Base-by-base conservation (phyloP, 2,797 vertebrate genomes). In the Kryptopterus vitreolus region DNA sequence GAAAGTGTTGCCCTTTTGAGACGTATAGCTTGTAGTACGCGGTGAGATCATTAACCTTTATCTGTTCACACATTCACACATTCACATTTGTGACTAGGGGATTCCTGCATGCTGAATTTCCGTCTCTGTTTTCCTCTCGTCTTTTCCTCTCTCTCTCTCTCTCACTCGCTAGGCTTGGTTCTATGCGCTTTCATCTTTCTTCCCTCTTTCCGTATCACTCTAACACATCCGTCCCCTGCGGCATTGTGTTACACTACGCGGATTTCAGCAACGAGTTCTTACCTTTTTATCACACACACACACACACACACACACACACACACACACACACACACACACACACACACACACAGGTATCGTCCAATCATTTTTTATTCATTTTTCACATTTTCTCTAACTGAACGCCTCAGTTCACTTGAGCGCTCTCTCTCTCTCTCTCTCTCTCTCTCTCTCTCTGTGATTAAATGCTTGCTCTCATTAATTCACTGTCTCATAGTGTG, bases 371-470 rank as follows among this genome's bases (percentile, higher is more conserved):
- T 59, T 59, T 35, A 43, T 26, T 43, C 2, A 6, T 59, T 29
- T 2, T 16, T 9, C 12, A 15, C 55, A 26, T 61, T 48, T 75
- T 26, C 33, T 58, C 24, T 48, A 76, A 76, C 48, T 61, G 74
- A 76, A 76, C 2, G 11, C 22, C 3, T 24, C 6, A 3, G 16
- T 11, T 48, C 74, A 62, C 58, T 12, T 63, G 4, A 16, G 15
- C 11, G 65, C 38, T 77, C 78, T 69, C 59, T 50, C 15, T 68
- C n/a, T 76, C 71, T 79, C 50, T 77, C 31, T 35, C 38, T 73
- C 79, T 76, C 29, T 69, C 66, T 76, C 74, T 75, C 70, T 78
- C 57, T 75, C 24, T 29, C 53, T 66, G 76, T 79, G 80, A 85
- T 82, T 70, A 55, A 82, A 59, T 52, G 33, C 69, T 79, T 55